Percentiles rank a stretch among this genome's conserved stretches.
Evolutionary conservation across 1,140 invertebrate genomes (phyloP).

Genomic region (Zaprionus ghesquierei): DNA sequence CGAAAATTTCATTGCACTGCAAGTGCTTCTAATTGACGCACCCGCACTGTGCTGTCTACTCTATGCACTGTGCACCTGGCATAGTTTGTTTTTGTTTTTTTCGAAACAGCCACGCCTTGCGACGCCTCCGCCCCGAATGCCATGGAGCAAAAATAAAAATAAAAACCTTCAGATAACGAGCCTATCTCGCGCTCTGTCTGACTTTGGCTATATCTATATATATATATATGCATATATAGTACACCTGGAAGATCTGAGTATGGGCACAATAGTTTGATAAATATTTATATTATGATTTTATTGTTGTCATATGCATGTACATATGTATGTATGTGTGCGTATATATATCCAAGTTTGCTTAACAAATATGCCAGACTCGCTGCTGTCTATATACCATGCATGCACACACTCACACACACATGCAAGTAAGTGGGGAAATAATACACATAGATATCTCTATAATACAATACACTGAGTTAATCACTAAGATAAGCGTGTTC

Average conservation of each 20-base stretch:
- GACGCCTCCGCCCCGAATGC: not conserved
- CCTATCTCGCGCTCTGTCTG: not conserved
- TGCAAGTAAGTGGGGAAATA: constrained; percentile 24
- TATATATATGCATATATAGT: constrained; percentile 11
- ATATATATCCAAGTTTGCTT: constrained; percentile 22
- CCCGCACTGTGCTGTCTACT: not conserved
- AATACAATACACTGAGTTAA: constrained; percentile 59
- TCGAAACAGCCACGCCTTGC: not conserved
- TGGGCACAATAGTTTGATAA: constrained; percentile 17
- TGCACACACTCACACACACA: constrained; percentile 26
- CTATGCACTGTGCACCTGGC: not conserved
- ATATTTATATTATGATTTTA: constrained; percentile 47
- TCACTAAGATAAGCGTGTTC: constrained; percentile 54
- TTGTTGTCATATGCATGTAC: constrained; percentile 10
- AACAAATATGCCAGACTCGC: constrained; percentile 8
- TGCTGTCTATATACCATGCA: constrained; percentile 12
- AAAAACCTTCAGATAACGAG: not conserved
- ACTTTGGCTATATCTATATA: not conserved
- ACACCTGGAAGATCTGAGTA: not conserved
- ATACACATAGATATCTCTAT: constrained; percentile 40
- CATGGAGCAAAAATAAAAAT: not conserved
- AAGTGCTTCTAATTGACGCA: not conserved
- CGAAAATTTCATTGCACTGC: too few relatives aligned
- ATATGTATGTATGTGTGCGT: not conserved
- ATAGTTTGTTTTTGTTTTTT: not conserved